Percentiles rank a stretch among this genome's conserved stretches.
Evolutionary conservation across 2,113 vertebrate species (phyloP).

Genomic region (Dicaeum eximium): DNA sequence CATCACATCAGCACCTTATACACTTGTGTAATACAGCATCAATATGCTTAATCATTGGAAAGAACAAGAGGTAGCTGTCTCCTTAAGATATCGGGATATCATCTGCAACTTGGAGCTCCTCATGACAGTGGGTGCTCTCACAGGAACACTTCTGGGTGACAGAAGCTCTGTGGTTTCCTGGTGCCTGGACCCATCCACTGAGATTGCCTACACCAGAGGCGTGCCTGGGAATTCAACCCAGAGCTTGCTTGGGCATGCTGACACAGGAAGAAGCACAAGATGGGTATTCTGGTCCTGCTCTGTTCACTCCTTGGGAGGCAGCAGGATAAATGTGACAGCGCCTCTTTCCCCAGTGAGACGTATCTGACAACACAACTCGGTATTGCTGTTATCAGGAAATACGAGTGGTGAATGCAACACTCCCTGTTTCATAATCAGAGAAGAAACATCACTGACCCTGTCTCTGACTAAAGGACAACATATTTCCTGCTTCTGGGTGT

Average conservation of each 20-base stretch:
- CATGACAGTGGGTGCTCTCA: background rate
- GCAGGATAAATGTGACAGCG: background rate
- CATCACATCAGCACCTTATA: background rate
- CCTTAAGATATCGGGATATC: background rate
- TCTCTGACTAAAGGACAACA: background rate
- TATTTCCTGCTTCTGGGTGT: background rate
- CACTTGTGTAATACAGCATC: background rate
- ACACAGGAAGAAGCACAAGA: background rate
- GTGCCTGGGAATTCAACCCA: background rate
- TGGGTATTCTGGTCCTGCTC: background rate
- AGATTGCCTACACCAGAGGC: accelerated
- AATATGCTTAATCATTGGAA: background rate
- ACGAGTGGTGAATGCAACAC: background rate
- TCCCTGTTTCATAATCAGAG: background rate
- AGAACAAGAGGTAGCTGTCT: background rate
- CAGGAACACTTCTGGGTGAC: background rate
- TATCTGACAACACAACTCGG: background rate
- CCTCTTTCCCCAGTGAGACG: background rate
- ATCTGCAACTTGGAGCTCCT: background rate
- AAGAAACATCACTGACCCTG: background rate
- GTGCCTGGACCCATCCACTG: background rate
- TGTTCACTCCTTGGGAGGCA: accelerated
- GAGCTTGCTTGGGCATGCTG: background rate
- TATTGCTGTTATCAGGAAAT: slow-evolving; percentile 3
- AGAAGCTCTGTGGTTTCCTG: background rate